Conservation (phyloP, 2,113 vertebrate genomes). For the Pleuronectes platessa region DNA sequence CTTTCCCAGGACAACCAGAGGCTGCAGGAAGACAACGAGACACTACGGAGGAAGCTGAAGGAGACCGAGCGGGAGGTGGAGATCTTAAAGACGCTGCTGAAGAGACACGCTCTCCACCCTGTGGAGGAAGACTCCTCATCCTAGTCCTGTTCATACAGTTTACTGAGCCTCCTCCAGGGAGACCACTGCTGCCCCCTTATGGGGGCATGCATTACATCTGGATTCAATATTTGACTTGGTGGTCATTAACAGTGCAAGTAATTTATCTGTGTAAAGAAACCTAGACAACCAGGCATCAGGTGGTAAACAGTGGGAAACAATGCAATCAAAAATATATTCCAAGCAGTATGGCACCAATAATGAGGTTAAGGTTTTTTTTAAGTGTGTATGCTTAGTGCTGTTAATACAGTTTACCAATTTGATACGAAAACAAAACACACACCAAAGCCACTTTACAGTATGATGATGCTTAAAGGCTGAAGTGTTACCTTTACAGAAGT, state of each 20-base stretch:
- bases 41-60: conserved; percentile 89
- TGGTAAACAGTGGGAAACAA: background rate
- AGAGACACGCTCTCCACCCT: conserved; percentile 76
- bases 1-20: conserved; percentile 86
- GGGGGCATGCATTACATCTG: conserved; percentile 29
- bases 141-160: conserved; percentile 41
- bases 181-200: conserved; percentile 45
- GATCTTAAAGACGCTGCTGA: conserved; percentile 84
- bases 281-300: background rate
- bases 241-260: conserved; percentile 16
- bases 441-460: too few relatives aligned
- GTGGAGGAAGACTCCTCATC: conserved; percentile 82
- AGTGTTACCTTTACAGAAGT: too few relatives aligned
- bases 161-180: conserved; percentile 13
- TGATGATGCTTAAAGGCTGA: too few relatives aligned
- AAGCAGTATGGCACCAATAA: too few relatives aligned
- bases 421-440: too few relatives aligned
- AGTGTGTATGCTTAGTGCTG: too few relatives aligned
- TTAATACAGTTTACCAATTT: too few relatives aligned
- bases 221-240: conserved; percentile 29
- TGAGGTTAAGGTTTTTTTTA: too few relatives aligned
- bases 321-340: background rate
- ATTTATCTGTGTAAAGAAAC: conserved; percentile 10
- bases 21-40: conserved; percentile 88
- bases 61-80: conserved; percentile 90